Base-by-base conservation (phyloP, 2,797 vertebrate species). In the Nannoperca australis region DNA sequence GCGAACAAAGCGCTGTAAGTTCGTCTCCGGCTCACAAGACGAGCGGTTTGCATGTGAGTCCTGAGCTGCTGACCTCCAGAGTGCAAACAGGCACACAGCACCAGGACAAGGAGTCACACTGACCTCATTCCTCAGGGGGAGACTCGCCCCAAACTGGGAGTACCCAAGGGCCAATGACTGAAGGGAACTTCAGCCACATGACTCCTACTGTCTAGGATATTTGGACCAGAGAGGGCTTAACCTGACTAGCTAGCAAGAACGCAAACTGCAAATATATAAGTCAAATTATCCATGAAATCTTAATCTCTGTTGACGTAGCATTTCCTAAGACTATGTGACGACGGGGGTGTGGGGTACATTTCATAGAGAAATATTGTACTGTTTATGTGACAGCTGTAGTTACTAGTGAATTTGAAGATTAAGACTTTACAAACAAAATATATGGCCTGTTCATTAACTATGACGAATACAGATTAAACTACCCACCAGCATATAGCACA, bases 41-140 rank as follows among this genome's bases (percentile, higher is more conserved):
- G 7, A 76, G 42, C 36, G 6, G 49, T 59, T 73, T n/a, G 61
- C 65, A 72, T 50, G 55, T 1, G 13, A 78, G 73, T 30, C 60
- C 36, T 27, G 18, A 86, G 78, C 76, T 27, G 81, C 69, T 83
- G 80, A 85, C 83, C 84, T 83, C 79, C 60, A 55, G 61, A 69
- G 44, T 66, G 51, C 53, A 79, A 27, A 64, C 59, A 70, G 36
- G 70, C 24, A 61, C 66, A 74, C 70, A 77, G 70, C 51, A 38
- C 67, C 61, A 17, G 73, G 70, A 72, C 71, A 55, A 74, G 65
- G 53, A 83, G 71, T 81, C 78, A 79, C 76, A 65, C 56, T 91
- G 87, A 84, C 85, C 87, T 85, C 82, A 79, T 90, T 91, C 69
- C 66, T 82, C 59, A 45, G 51, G 34, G 64, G 66, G 70, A 50